phyloP scores from a whole-genome alignment of 1,140 invertebrate species.

The Delia radicum region DNA sequence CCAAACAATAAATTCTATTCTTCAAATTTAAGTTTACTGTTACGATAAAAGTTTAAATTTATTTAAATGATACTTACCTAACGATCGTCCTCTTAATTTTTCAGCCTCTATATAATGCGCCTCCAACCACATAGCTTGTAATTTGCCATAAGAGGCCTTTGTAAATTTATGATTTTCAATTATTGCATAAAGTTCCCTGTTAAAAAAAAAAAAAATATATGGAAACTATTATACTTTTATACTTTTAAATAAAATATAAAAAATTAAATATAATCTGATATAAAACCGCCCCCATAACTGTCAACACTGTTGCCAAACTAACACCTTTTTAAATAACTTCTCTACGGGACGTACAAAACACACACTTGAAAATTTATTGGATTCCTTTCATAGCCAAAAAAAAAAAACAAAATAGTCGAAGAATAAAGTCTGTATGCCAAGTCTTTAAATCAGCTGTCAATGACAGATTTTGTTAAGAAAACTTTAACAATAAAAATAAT shows the following conservation, averaged over 20 bases:
- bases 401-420: neutral
- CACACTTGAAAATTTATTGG: neutral
- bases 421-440: neutral
- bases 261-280: neutral
- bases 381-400: neutral
- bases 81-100: slow-evolving; percentile 87
- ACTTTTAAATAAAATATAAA: neutral
- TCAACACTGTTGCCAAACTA: neutral
- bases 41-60: no score
- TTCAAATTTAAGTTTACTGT: no score
- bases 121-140: slow-evolving; percentile 96
- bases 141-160: slow-evolving; percentile 93
- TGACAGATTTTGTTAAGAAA: neutral
- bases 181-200: slow-evolving; percentile 89
- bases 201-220: slow-evolving; percentile 16
- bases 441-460: neutral
- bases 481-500: neutral
- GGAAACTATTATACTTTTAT: neutral
- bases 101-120: slow-evolving; percentile 99
- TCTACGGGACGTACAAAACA: neutral
- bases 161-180: slow-evolving; percentile 96
- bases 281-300: neutral
- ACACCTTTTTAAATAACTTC: neutral
- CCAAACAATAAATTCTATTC: no score
- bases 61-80: slow-evolving; percentile 60